These are phyloP conservation scores for Pseudococcus jackbeardsleyi DNA, from an alignment of 2,888 invertebrate species.

Conservation along the genomic window DNA sequence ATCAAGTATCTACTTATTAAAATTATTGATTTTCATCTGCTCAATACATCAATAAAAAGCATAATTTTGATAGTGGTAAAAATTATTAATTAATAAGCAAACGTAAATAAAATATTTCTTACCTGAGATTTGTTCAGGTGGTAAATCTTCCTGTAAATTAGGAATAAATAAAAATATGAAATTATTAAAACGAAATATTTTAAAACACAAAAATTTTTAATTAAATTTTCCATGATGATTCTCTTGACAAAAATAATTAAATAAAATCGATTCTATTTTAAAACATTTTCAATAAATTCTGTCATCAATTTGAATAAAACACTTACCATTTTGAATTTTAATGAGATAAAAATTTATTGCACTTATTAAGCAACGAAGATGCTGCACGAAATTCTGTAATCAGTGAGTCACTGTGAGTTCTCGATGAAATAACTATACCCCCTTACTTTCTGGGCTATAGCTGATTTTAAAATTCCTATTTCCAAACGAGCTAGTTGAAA, in stretches of 20 bases:
- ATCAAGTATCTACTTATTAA: too few relatives aligned
- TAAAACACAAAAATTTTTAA: background rate
- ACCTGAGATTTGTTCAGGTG: constrained; percentile 92
- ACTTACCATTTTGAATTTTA: constrained; percentile 30
- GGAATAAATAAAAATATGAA: constrained; percentile 68
- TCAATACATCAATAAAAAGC: too few relatives aligned
- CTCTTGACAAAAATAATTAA: too few relatives aligned
- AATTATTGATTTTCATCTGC: too few relatives aligned
- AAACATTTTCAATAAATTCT: background rate
- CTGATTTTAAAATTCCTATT: constrained; percentile 60
- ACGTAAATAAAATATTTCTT: constrained; percentile 69
- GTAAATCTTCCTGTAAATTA: constrained; percentile 85
- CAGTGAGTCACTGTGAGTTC: background rate
- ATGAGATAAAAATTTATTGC: background rate
- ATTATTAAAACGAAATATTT: constrained; percentile 32
- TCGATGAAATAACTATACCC: background rate
- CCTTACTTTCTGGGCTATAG: constrained; percentile 42
- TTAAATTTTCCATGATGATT: background rate
- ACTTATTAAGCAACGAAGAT: background rate
- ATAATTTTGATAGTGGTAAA: too few relatives aligned
- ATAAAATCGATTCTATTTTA: background rate
- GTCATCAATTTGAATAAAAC: background rate
- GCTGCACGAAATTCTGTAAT: background rate
- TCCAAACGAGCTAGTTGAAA: constrained; percentile 41
- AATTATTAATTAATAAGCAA: too few relatives aligned